A percentile compares a stretch with the other conserved stretches of the same genome.
phyloP scores from a whole-genome alignment of 92 coral and sea anemone genomes.

The Palythoa grandiflora region DNA sequence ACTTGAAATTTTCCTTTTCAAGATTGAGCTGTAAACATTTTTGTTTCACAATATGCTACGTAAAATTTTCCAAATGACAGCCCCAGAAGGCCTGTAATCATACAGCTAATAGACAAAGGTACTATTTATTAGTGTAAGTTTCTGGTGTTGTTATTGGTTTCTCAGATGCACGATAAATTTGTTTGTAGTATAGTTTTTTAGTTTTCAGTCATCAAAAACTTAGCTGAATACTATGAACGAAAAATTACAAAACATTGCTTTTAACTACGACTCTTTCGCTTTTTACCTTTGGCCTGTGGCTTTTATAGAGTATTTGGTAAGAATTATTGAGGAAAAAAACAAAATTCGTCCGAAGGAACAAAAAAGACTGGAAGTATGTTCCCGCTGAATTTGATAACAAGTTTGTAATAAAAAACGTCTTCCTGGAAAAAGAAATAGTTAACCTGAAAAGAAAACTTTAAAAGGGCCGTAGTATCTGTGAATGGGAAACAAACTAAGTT shows the following conservation, averaged over 20 bases:
- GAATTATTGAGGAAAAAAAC: background rate
- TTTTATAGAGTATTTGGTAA: conserved; percentile 1
- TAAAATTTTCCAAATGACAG: background rate
- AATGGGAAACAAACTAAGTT: too few species aligned
- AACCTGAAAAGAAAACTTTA: too few species aligned
- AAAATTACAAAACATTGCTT: background rate
- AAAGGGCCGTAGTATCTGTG: too few species aligned
- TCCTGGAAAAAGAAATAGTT: too few species aligned
- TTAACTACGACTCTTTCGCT: background rate
- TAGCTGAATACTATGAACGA: background rate
- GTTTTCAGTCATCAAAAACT: conserved; percentile 8
- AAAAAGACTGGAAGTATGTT: conserved; percentile 12
- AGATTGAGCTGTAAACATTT: too few species aligned
- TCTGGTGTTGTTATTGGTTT: background rate
- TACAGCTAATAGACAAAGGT: background rate
- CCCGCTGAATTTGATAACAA: background rate
- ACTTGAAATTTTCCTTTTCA: too few species aligned
- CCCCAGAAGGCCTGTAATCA: background rate
- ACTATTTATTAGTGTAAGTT: background rate
- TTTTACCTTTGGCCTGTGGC: background rate
- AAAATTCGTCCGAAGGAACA: background rate
- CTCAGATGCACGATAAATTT: background rate
- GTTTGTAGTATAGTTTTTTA: background rate
- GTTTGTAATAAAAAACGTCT: background rate
- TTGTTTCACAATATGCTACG: background rate